phyloP scores from a whole-genome alignment of 2,888 invertebrate species.

The Drosophila kambysellisi region DNA sequence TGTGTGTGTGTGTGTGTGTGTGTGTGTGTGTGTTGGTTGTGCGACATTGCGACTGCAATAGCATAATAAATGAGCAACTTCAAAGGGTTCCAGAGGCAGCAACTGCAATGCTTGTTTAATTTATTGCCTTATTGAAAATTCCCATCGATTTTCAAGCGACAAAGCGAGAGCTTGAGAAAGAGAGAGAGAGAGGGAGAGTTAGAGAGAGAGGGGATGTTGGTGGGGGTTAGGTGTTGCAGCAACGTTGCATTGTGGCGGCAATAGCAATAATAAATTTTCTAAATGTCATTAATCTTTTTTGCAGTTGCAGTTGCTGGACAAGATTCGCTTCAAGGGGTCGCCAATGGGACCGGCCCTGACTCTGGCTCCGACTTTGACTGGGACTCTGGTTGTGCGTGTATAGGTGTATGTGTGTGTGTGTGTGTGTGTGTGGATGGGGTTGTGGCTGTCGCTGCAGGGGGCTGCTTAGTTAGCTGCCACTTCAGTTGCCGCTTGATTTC shows the following conservation, averaged over 20 bases:
- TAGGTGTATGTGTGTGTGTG: not conserved
- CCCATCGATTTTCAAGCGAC: slow-evolving; percentile 39
- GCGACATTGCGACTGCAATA: slow-evolving; percentile 59
- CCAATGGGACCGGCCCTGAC: not conserved
- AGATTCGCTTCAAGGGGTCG: slow-evolving; percentile 1
- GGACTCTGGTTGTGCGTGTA: not conserved
- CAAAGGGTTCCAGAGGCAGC: slow-evolving; percentile 39
- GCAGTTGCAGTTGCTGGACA: slow-evolving; percentile 48
- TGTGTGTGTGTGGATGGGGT: not conserved
- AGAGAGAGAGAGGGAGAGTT: not conserved
- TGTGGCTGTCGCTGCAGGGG: not conserved
- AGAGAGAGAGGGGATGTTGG: not conserved
- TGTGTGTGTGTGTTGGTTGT: slow-evolving; percentile 11
- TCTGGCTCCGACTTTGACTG: not conserved
- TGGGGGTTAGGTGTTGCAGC: slow-evolving; percentile 34
- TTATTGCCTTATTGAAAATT: slow-evolving; percentile 77
- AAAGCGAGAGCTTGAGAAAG: not conserved
- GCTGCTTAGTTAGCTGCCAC: slow-evolving; percentile 47
- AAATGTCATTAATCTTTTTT: slow-evolving; percentile 77
- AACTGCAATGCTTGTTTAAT: slow-evolving; percentile 51
- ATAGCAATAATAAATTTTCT: slow-evolving; percentile 78
- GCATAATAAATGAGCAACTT: slow-evolving; percentile 75
- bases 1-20: slow-evolving; percentile 3
- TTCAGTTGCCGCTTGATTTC: slow-evolving; percentile 57
- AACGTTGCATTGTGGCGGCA: slow-evolving; percentile 60